phyloP scores from a whole-genome alignment of 2,797 vertebrate genomes.

The Synanceia verrucosa region DNA sequence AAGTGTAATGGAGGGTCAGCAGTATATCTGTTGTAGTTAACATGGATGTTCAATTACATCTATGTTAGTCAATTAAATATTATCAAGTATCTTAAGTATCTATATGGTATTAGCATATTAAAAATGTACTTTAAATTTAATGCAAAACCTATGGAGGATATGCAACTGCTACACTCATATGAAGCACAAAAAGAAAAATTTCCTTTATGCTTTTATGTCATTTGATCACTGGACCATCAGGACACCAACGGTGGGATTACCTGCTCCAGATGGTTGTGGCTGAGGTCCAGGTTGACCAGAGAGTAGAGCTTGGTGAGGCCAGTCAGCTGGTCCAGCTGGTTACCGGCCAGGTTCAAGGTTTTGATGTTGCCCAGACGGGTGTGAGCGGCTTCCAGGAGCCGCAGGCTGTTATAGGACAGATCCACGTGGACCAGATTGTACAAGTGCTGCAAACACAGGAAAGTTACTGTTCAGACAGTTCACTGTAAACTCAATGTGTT shows the following conservation, averaged over 20 bases:
- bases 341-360: constrained; percentile 93
- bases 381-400: constrained; percentile 89
- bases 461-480: not conserved
- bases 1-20: not conserved
- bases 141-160: not conserved
- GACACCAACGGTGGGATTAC: constrained; percentile 64
- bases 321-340: constrained; percentile 88
- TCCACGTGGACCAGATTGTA: constrained; percentile 98
- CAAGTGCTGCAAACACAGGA: constrained; percentile 84
- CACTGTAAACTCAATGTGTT: not conserved
- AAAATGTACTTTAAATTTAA: not conserved
- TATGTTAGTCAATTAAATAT: no score
- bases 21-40: not conserved
- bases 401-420: constrained; percentile 93
- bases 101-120: not conserved
- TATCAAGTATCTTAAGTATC: not conserved
- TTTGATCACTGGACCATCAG: not conserved
- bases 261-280: constrained; percentile 91
- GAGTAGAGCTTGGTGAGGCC: constrained; percentile 96
- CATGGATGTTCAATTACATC: not conserved
- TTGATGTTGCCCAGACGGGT: constrained; percentile 97
- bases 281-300: constrained; percentile 94
- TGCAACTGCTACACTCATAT: not conserved
- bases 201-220: not conserved
- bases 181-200: not conserved